Conservation (phyloP, 2,113 vertebrate genomes). For the Nestor notabilis region DNA sequence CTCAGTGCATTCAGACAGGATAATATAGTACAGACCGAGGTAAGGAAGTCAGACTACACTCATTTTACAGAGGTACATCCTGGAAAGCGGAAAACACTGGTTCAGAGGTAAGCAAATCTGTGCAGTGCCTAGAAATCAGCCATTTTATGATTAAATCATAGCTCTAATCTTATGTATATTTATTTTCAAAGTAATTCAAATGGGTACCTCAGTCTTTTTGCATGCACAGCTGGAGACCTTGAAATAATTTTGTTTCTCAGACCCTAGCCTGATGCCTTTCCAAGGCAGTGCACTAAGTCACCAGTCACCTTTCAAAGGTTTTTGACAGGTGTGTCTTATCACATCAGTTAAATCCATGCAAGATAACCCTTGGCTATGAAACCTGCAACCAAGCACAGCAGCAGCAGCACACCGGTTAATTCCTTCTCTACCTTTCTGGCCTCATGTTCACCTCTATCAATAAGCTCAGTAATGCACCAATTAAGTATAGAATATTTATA, state of each 20-base stretch:
- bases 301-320: neutral
- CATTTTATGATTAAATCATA: neutral
- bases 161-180: neutral
- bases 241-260: neutral
- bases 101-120: neutral
- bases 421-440: neutral
- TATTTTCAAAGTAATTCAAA: conserved; percentile 7
- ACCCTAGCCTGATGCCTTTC: neutral
- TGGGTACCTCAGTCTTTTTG: neutral
- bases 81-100: neutral
- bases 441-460: neutral
- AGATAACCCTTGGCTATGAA: neutral
- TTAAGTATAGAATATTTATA: neutral
- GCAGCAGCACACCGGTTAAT: neutral
- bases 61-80: neutral
- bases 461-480: neutral
- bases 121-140: neutral
- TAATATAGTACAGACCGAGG: neutral
- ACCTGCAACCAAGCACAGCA: neutral
- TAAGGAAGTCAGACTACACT: neutral
- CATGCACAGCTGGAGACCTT: neutral
- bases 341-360: conserved; percentile 6
- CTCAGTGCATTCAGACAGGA: neutral
- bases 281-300: neutral
- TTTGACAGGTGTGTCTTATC: conserved; percentile 29